Evolutionary conservation across 2,888 invertebrate genomes (phyloP), one percentile per base, ranked within the genome.

Genomic region (Orthosia cruda): DNA sequence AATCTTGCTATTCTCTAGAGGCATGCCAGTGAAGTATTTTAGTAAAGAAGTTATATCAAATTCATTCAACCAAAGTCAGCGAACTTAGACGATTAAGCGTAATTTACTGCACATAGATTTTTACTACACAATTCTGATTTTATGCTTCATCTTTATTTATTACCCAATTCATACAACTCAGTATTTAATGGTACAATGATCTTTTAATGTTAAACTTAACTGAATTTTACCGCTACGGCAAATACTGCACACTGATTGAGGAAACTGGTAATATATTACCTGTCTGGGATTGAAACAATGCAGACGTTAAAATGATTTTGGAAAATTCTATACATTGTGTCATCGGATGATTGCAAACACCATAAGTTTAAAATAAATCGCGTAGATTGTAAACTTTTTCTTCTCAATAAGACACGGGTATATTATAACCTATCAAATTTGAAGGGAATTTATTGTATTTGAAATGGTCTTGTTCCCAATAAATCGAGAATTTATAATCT

Each of bases 81-180:
- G 11, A 68, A 52, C 49, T 74, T 54, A 3, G 23, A 47, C 26
- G 16, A 64, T 68, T 55, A 61, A 32, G 23, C 49, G 50, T 18
- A 64, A 61, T 67, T 68, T 81, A 81, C 13, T 61, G 15, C 32
- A 68, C 32, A 65, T n/a, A 61, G 50, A 40, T 23, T 74, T 74
- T 45, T 57, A 59, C 55, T 50, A 54, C 9, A 18, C 47, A 23
- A 49, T 69, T 69, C 45, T 5, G 40, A 52, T 59, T 65, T 81
- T 50, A 65, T 32, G 55, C 32, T 52, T 40, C 20, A 26, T 57
- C 26, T 13, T 23, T 49, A 59, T 74, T 58, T 74, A 81, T 55
- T 59, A 45, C 2, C 18, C 65, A 45, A 76, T 57, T 49, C 4
- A 20, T 40, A 49, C 16, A 58, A 23, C 50, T n/a, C 15, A 12